Percentiles rank a stretch among this genome's conserved stretches.
These are phyloP conservation scores for Mustelus asterias DNA, from an alignment of 2,113 vertebrate genomes.

Conservation along the genomic window DNA sequence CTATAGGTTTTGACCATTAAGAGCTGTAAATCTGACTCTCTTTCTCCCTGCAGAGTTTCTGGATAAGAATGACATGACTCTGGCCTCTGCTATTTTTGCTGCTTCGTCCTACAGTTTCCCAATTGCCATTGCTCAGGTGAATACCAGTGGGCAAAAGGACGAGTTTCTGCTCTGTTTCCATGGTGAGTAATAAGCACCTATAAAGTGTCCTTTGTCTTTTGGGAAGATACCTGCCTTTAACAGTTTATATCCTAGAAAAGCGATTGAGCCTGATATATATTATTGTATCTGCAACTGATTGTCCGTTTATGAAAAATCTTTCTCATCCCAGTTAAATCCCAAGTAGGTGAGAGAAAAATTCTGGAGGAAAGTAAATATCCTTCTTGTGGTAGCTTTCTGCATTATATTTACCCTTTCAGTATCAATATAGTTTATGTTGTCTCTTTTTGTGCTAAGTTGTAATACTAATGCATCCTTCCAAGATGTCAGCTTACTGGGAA, in stretches of 20 bases:
- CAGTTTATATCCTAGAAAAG: not conserved
- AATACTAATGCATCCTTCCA: not conserved
- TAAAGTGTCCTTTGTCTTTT: not conserved
- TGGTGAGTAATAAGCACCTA: constrained; percentile 55
- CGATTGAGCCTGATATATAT: not conserved
- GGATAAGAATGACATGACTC: constrained; percentile 91
- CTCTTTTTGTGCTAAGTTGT: not conserved
- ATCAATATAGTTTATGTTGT: not conserved
- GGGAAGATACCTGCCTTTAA: not conserved
- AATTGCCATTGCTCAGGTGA: constrained; percentile 90
- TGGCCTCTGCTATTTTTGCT: constrained; percentile 85
- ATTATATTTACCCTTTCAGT: not conserved
- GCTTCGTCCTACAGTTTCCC: constrained; percentile 90
- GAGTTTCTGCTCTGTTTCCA: constrained; percentile 97
- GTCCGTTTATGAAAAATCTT: not conserved
- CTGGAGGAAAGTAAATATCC: not conserved
- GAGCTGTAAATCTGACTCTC: not conserved
- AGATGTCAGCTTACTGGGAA: not conserved
- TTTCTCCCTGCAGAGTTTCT: constrained; percentile 73
- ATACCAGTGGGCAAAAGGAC: constrained; percentile 79
- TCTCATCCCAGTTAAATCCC: not conserved
- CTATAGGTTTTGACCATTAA: not conserved
- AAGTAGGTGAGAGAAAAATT: not conserved
- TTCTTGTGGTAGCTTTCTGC: not conserved
- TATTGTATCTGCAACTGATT: not conserved